Evolutionary conservation across 2,113 vertebrate species (phyloP), one percentile per base, ranked within the genome.

Genomic region (Spilogale gracilis): DNA sequence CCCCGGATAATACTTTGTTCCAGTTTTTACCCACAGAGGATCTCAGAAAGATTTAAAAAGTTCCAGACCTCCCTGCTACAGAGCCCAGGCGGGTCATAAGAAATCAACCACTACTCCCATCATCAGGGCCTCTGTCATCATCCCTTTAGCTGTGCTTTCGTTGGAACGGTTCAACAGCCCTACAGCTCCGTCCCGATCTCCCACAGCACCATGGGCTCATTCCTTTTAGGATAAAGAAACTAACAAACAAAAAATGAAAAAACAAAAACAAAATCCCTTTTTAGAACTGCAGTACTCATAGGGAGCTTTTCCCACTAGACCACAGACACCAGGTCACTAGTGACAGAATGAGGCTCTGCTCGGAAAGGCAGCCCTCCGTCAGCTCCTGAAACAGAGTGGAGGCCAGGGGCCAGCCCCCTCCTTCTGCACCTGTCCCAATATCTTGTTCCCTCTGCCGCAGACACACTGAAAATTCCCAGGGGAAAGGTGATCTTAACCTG

Each of bases 361-460:
- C 23, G 18, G 61, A 18, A 79, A 63, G 30, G 16, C 25, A 73
- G 54, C 30, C 25, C 9, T 2, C 69, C 20, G 21, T n/a, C 52
- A 67, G 10, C n/a, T 2, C 9, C 27, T 20, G 12, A 25, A 63
- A 27, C 20, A 16, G 65, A 63, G 43, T 9, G 11, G 38, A 56
- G 30, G 9, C 38, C 2, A 54, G 73, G 48, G 20, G 9, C 30
- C 69, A 89, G 78, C 5, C 56, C 38, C n/a, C 30, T 61, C 8
- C 13, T 74, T n/a, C 60, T 0, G 14, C 27, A 3, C 30, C 61
- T 60, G 17, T 56, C 56, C 79, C 20, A 11, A 25, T 1, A 20
- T 9, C 43, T 30, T 48, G 32, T 9, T 71, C 69, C 43, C 32
- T 76, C 27, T 16, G 13, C 25, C 0, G 0, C n/a, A 82, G 6